A percentile compares a stretch with the other conserved stretches of the same genome.
phyloP scores from a whole-genome alignment of 2,888 invertebrate species.

The Byasa hedistus region DNA sequence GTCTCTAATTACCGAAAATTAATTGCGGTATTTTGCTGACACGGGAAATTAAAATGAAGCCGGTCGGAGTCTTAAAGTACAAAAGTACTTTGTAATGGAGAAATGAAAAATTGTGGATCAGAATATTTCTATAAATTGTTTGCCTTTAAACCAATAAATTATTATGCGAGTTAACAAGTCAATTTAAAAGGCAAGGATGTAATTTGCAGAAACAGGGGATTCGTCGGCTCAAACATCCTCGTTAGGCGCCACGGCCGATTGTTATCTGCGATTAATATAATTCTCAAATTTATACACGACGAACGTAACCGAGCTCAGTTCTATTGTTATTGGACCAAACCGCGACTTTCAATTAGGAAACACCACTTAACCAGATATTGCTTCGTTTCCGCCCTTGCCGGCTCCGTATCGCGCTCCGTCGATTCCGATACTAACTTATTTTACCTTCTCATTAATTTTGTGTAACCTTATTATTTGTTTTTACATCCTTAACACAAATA shows the following conservation, averaged over 20 bases:
- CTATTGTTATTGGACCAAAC: slow-evolving; percentile 61
- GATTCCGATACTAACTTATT: slow-evolving; percentile 24
- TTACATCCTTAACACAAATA: background rate
- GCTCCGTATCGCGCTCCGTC: background rate
- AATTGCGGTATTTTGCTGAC: slow-evolving; percentile 47
- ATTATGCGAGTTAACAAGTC: slow-evolving; percentile 44
- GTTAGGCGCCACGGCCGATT: slow-evolving; percentile 40
- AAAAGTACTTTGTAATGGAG: background rate
- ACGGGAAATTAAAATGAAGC: slow-evolving; percentile 1
- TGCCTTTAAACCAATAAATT: background rate
- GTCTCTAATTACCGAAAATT: slow-evolving; percentile 66
- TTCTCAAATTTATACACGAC: slow-evolving; percentile 70
- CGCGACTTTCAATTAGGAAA: slow-evolving; percentile 63
- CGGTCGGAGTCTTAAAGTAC: background rate
- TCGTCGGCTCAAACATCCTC: slow-evolving; percentile 25
- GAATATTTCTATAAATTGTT: too few relatives aligned
- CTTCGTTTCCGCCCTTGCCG: slow-evolving; percentile 18
- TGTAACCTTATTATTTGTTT: slow-evolving; percentile 20
- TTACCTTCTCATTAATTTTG: slow-evolving; percentile 27
- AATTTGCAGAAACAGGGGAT: slow-evolving; percentile 15
- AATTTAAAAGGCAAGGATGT: slow-evolving; percentile 30
- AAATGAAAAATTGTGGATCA: background rate
- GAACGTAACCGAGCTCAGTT: slow-evolving; percentile 45
- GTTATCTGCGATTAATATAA: slow-evolving; percentile 70
- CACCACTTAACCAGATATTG: slow-evolving; percentile 32